Evolutionary conservation across 2,797 vertebrate species (phyloP).

Genomic region (Natrix natrix): DNA sequence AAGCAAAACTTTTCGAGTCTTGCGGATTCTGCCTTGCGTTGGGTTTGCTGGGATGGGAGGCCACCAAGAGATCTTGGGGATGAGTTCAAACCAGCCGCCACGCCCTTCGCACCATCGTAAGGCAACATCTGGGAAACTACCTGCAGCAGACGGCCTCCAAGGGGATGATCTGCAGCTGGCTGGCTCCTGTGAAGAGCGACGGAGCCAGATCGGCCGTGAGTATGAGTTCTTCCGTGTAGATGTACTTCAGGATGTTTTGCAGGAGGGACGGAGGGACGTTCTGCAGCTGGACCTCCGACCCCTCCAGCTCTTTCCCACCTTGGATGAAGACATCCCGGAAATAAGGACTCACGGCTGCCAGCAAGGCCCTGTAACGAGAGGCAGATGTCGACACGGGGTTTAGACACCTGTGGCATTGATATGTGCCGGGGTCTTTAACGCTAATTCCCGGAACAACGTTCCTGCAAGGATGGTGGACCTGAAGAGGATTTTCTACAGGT

Average conservation of each 20-base stretch:
- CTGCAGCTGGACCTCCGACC: constrained; percentile 79
- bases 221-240: constrained; percentile 79
- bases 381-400: too few species aligned
- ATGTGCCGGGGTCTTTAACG: too few species aligned
- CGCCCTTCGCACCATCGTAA: background rate
- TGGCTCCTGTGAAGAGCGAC: constrained; percentile 80
- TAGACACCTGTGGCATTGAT: background rate
- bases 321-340: constrained; percentile 84
- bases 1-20: background rate
- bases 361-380: constrained; percentile 71
- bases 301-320: constrained; percentile 69
- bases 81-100: background rate
- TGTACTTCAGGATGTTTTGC: constrained; percentile 80
- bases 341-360: constrained; percentile 82
- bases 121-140: constrained; percentile 57
- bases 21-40: background rate
- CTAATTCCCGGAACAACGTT: too few species aligned
- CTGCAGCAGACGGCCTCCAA: constrained; percentile 82
- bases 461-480: background rate
- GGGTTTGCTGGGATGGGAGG: background rate
- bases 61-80: background rate
- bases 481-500: too few species aligned
- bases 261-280: constrained; percentile 78
- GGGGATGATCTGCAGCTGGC: constrained; percentile 81
- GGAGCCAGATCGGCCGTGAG: constrained; percentile 79